These are phyloP conservation scores for Macrosteles quadrilineatus DNA, from an alignment of 1,140 invertebrate genomes.

Conservation along the genomic window DNA sequence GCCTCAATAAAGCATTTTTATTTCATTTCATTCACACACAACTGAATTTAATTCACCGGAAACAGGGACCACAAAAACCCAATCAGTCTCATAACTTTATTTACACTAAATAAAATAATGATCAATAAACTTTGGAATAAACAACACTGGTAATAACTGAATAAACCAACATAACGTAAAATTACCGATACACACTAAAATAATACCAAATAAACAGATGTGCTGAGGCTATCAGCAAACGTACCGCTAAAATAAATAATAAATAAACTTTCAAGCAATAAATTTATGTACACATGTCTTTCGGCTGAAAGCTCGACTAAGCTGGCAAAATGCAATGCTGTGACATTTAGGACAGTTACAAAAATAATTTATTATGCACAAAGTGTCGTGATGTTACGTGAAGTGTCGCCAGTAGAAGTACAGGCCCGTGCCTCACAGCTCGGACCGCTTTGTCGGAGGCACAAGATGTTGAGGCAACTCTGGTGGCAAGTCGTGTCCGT, in stretches of 20 bases:
- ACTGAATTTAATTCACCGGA: no score
- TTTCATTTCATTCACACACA: no score
- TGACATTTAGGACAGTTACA: slow-evolving; percentile 11
- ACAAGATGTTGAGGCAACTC: slow-evolving; percentile 91
- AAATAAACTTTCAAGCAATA: no score
- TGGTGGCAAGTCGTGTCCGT: slow-evolving; percentile 91
- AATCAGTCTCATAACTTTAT: slow-evolving; percentile 15
- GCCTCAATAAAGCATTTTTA: no score
- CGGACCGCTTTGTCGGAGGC: slow-evolving; percentile 79
- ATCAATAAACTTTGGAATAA: slow-evolving; percentile 16
- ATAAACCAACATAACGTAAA: background rate
- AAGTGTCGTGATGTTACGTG: background rate
- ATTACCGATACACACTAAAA: background rate
- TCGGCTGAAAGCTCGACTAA: background rate
- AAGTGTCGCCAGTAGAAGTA: slow-evolving; percentile 26
- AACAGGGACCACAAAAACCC: no score
- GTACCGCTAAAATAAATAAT: no score
- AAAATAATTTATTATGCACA: slow-evolving; percentile 17
- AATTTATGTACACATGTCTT: no score
- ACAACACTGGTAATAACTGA: slow-evolving; percentile 6
- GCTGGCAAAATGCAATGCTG: slow-evolving; percentile 5
- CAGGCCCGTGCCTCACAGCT: slow-evolving; percentile 18
- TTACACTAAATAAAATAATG: slow-evolving; percentile 17
- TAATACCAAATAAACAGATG: no score
- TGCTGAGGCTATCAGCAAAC: no score